Evolutionary conservation across 1,140 invertebrate species (phyloP).

Genomic region (Bombus superbus): DNA sequence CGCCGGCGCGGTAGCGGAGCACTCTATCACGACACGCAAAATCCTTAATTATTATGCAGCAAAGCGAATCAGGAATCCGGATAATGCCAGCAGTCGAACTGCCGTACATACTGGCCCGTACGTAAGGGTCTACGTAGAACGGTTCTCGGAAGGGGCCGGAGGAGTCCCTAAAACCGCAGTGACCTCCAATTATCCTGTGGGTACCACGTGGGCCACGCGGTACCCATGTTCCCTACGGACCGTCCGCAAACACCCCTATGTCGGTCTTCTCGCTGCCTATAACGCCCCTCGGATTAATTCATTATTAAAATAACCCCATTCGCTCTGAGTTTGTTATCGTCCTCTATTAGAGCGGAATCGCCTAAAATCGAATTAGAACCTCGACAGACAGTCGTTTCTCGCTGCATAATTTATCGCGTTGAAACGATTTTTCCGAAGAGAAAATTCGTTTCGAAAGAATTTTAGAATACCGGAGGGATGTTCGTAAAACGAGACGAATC

Average conservation of each 20-base stretch:
- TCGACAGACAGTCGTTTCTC: neutral
- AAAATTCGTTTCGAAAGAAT: neutral
- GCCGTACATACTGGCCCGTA: slow-evolving; percentile 51
- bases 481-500: neutral
- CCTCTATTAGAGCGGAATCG: slow-evolving; percentile 44
- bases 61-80: slow-evolving; percentile 65
- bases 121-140: slow-evolving; percentile 57
- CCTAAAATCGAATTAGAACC: slow-evolving; percentile 50
- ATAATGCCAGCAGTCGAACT: slow-evolving; percentile 65
- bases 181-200: slow-evolving; percentile 75
- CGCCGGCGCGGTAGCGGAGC: neutral
- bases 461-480: neutral
- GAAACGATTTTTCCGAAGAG: neutral
- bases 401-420: neutral
- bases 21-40: slow-evolving; percentile 47
- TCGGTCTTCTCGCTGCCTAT: slow-evolving; percentile 51
- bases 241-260: slow-evolving; percentile 65
- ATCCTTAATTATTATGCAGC: slow-evolving; percentile 67
- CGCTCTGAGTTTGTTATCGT: slow-evolving; percentile 51
- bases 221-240: slow-evolving; percentile 65
- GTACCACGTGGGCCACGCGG: slow-evolving; percentile 68
- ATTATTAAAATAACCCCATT: slow-evolving; percentile 72
- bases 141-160: slow-evolving; percentile 46
- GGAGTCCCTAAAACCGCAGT: slow-evolving; percentile 72
- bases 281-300: slow-evolving; percentile 66